These are phyloP conservation scores for Yoshiicerus persimilis DNA, from an alignment of 1,140 invertebrate species.

Conservation along the genomic window DNA sequence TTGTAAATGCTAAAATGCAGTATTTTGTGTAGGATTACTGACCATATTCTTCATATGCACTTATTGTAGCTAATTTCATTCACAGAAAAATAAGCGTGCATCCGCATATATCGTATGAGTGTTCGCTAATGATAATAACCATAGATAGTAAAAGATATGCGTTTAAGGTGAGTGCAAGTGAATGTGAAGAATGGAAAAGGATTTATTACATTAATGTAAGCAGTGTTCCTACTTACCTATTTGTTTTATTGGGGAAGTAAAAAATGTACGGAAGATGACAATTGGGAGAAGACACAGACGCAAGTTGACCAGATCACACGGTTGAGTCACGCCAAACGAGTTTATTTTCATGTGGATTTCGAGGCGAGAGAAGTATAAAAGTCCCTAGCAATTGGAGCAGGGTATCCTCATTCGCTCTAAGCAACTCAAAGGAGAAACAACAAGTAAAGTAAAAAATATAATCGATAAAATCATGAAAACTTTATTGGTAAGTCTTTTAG, in stretches of 20 bases:
- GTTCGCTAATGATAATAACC: background rate
- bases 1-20: background rate
- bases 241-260: background rate
- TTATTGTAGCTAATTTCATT: background rate
- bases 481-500: background rate
- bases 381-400: background rate
- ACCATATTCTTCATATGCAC: background rate
- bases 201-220: background rate
- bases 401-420: background rate
- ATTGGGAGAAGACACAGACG: background rate
- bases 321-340: background rate
- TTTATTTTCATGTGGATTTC: background rate
- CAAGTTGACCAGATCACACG: background rate
- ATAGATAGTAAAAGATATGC: background rate
- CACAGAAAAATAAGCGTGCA: background rate
- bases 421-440: background rate
- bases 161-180: background rate
- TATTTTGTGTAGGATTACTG: background rate
- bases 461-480: background rate
- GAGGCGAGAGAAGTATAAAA: background rate
- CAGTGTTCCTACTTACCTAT: background rate
- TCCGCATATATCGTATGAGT: background rate
- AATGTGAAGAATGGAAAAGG: background rate
- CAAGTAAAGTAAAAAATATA: background rate
- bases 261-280: background rate